Conservation (phyloP, 2,888 invertebrate species). For the Cheilosia grossa region DNA sequence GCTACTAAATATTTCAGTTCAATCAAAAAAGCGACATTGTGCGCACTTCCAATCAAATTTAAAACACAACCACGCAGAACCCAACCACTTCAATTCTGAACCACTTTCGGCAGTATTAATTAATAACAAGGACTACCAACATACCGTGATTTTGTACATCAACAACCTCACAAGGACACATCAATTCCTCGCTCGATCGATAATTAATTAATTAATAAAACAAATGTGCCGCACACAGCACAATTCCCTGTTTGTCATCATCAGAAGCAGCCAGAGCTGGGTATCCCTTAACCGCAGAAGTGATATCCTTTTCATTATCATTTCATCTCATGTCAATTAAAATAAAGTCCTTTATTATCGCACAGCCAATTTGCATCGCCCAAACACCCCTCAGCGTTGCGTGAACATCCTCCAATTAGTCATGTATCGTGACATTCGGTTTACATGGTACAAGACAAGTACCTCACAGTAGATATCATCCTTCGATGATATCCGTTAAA, state of each 20-base stretch:
- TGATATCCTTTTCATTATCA: constrained; percentile 57
- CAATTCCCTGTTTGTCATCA: constrained; percentile 39
- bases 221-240: constrained; percentile 53
- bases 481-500: constrained; percentile 51
- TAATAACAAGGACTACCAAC: constrained; percentile 23
- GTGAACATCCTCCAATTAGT: background rate
- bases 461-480: constrained; percentile 29
- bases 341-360: constrained; percentile 51
- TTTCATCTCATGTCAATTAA: constrained; percentile 66
- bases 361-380: constrained; percentile 49
- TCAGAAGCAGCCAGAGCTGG: constrained; percentile 8
- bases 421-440: constrained; percentile 20
- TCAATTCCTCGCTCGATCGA: constrained; percentile 55
- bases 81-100: background rate
- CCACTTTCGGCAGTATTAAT: constrained; percentile 25
- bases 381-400: background rate
- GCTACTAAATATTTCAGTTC: too few relatives aligned
- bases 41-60: background rate
- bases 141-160: constrained; percentile 29
- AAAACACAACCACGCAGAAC: background rate
- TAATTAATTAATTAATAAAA: constrained; percentile 74
- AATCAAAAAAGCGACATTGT: too few relatives aligned
- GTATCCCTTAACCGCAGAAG: background rate
- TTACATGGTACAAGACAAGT: constrained; percentile 28
- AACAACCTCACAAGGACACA: constrained; percentile 47